Percentiles rank a stretch among this genome's conserved stretches.
Conservation (phyloP, 2,888 invertebrate species). For the Bursaphelenchus okinawaensis region DNA sequence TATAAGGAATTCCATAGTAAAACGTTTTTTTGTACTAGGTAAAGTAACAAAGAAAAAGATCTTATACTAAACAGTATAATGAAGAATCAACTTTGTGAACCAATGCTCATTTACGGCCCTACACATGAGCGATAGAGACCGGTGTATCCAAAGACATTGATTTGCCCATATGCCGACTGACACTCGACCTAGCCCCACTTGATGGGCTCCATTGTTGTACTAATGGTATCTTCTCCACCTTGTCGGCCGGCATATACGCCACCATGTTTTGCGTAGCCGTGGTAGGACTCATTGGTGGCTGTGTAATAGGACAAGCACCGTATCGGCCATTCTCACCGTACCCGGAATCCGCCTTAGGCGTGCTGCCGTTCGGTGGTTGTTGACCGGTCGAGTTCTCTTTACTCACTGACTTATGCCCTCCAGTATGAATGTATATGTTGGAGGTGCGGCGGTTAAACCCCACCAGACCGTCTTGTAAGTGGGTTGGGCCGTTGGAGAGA, state of each 20-base stretch:
- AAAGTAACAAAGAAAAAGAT: too few relatives aligned
- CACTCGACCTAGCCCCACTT: conserved; percentile 4
- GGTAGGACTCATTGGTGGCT: conserved; percentile 13
- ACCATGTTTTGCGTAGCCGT: conserved; percentile 5
- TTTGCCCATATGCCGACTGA: conserved; percentile 39
- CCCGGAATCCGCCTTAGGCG: conserved; percentile 19
- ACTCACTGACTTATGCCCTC: conserved; percentile 24
- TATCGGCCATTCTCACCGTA: conserved; percentile 46
- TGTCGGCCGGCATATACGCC: conserved; percentile 18
- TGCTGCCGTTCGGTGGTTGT: conserved; percentile 14
- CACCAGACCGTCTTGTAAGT: conserved; percentile 15
- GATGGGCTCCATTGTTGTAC: conserved; percentile 51
- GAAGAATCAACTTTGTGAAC: too few relatives aligned
- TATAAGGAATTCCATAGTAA: too few relatives aligned
- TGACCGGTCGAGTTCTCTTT: background rate
- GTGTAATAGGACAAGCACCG: conserved; percentile 5
- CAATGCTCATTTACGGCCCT: conserved; percentile 3
- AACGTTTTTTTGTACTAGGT: too few relatives aligned
- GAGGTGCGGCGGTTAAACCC: conserved; percentile 44
- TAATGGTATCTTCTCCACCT: conserved; percentile 47
- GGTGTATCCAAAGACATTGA: conserved; percentile 55
- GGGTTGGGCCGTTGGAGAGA: conserved; percentile 12
- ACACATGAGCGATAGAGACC: conserved; percentile 54
- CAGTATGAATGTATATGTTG: conserved; percentile 47
- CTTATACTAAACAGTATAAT: too few relatives aligned